Evolutionary conservation across 23 tunicate species (phyloP).

Genomic region (Clavelina lepadiformis): DNA sequence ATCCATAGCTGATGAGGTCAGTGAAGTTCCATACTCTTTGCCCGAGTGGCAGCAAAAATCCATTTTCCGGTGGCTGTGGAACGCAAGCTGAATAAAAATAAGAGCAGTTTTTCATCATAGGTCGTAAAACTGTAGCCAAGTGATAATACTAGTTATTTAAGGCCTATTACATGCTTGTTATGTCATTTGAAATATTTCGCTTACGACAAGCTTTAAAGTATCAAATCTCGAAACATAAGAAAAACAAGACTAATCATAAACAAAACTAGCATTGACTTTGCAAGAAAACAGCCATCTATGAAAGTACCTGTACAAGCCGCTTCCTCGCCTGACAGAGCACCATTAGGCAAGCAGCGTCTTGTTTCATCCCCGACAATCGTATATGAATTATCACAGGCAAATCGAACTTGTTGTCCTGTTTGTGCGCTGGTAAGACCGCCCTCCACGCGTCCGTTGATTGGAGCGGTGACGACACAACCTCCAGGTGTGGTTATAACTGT

Average conservation of each 20-base stretch:
- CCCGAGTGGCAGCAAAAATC: neutral
- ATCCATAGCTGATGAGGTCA: neutral
- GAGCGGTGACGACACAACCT: neutral
- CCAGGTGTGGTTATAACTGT: neutral
- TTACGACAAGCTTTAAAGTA: too few species aligned
- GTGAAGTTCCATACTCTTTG: neutral
- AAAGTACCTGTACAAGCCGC: neutral
- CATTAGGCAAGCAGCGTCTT: neutral
- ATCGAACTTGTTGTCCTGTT: neutral
- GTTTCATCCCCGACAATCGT: neutral
- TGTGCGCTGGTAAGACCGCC: neutral
- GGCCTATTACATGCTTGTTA: too few species aligned
- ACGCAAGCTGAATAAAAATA: too few species aligned
- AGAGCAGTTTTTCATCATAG: too few species aligned
- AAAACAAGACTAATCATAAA: too few species aligned
- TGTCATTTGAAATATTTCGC: too few species aligned
- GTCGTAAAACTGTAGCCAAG: too few species aligned
- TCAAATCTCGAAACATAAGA: too few species aligned
- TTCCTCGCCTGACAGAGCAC: neutral
- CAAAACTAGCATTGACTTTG: too few species aligned
- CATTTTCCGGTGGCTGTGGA: constrained; percentile 1
- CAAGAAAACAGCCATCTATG: too few species aligned
- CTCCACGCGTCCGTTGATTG: neutral
- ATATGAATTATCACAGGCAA: neutral
- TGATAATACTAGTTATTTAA: too few species aligned